Evolutionary conservation across 2,113 vertebrate species (phyloP), one percentile per base, ranked within the genome.

Genomic region (Tragelaphus imberbis): DNA sequence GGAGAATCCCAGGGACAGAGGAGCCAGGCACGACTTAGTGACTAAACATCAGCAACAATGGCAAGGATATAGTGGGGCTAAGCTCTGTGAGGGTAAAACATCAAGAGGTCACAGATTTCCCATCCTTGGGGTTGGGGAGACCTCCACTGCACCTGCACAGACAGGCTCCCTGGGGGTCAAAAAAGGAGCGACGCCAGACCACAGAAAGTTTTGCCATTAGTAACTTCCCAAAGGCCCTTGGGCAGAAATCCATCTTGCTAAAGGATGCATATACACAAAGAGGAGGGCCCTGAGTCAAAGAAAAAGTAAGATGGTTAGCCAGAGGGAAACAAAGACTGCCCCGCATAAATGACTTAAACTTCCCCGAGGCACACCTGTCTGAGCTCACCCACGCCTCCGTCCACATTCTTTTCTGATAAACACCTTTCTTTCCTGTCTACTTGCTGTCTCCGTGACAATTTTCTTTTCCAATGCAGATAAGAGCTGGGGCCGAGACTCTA

Each of bases 241-340:
- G 47, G 28, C 77, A 11, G 28, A 80, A 80, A 33, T 80, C 15
- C 15, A 19, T 33, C 77, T 80, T 51, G 47, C 47, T 80, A 33
- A 49, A 80, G 77, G 77, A 33, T 2, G 8, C 11, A 1, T 30
- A 10, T 10, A 1, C 8, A 2, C 0, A 3, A 0, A 33, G 27
- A 51, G 47, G 77, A 49, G 47, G 44, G 77, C 9, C 47, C 77
- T 51, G 47, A 33, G 77, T 80, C 77, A 11, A 33, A 19, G 15
- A 51, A 51, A 80, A 51, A 33, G 27, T 49, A 17, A 51, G 77
- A 19, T 3, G 28, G 28, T 19, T 51, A 28, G 4, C 16, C 27
- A 3, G 28, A 51, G 28, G 27, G 28, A 33, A 80, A 6, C 47
- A 51, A 11, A 51, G 15, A 11, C 16, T 2, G 5, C 15, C 47